Base-by-base conservation (phyloP, 2,113 vertebrate genomes). In the Murina feae region DNA sequence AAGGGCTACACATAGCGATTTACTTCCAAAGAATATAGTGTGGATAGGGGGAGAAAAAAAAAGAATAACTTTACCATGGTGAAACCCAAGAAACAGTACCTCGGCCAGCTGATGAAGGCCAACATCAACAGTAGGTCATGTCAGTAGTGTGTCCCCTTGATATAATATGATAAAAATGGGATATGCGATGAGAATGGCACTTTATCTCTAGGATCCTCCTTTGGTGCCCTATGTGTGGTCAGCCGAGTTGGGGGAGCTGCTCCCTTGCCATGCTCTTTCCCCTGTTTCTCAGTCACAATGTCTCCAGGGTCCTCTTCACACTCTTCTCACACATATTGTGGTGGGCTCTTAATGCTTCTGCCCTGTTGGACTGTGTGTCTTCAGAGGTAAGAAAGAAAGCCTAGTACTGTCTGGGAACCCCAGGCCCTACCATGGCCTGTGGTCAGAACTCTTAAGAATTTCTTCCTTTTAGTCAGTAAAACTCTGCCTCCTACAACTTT, bases 401-500 rank as follows among this genome's bases (percentile, higher is more conserved):
- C 12, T 63, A 65, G 20, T 6, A 21, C 28, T 72, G 9, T 81
- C 44, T 71, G 9, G 37, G 53, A 74, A 74, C 17, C 32, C 72
- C 5, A 28, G n/a, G 39, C 14, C 5, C 35, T 60, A 32, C 21
- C 39, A 28, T 1, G 6, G 42, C 37, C 37, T 35, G 58, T 1
- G 0, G 21, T 58, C 76, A 37, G 2, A 86, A 25, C 37, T 86
- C 68, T 66, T 78, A 20, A 25, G 20, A 81, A 82, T 32, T 16
- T 49, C 23, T 84, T 92, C 28, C 32, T 84, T 96, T 89, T 85
- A 35, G 76, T 82, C 53, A 72, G 35, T 85, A 75, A 89, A 94
- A 88, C 18, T 60, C 68, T 81, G 58, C n/a, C 30, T 79, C 30
- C 74, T 72, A n/a, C 16, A 92, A 16, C 58, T 90, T 93, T 72